phyloP scores from a whole-genome alignment of 2,888 invertebrate genomes.

The Cheilosia variabilis region DNA sequence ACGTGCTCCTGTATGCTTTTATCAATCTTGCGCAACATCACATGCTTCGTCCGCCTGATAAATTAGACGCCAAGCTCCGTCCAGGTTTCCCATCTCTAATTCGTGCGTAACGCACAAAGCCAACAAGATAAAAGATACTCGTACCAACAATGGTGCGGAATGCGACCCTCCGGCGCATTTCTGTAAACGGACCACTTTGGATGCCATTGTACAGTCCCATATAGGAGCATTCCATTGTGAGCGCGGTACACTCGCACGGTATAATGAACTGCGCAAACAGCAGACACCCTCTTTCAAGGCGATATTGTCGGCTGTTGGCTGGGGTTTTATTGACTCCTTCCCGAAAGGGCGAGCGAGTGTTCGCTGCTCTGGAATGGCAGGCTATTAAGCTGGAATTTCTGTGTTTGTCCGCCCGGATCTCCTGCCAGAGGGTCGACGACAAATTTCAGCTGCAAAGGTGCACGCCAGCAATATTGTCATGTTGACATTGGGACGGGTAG shows the following conservation, averaged over 20 bases:
- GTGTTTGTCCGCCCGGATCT: constrained; percentile 28
- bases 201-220: background rate
- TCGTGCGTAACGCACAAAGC: constrained; percentile 70
- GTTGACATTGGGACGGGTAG: background rate
- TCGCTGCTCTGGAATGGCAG: constrained; percentile 28
- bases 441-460: constrained; percentile 63
- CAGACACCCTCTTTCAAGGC: constrained; percentile 37
- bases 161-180: constrained; percentile 46
- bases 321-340: constrained; percentile 51
- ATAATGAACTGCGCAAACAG: constrained; percentile 48
- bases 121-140: constrained; percentile 32
- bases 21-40: constrained; percentile 37
- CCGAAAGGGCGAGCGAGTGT: constrained; percentile 1
- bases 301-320: background rate
- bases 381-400: constrained; percentile 66
- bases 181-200: constrained; percentile 46
- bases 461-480: constrained; percentile 28
- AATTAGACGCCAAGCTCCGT: constrained; percentile 51
- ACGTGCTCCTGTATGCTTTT: constrained; percentile 61
- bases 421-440: constrained; percentile 20
- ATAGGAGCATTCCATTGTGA: constrained; percentile 40
- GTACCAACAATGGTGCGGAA: constrained; percentile 50
- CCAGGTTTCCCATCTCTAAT: background rate
- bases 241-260: background rate
- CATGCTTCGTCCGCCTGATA: constrained; percentile 38